Evolutionary conservation across 2,797 vertebrate species (phyloP).

Genomic region (Sciaenops ocellatus): DNA sequence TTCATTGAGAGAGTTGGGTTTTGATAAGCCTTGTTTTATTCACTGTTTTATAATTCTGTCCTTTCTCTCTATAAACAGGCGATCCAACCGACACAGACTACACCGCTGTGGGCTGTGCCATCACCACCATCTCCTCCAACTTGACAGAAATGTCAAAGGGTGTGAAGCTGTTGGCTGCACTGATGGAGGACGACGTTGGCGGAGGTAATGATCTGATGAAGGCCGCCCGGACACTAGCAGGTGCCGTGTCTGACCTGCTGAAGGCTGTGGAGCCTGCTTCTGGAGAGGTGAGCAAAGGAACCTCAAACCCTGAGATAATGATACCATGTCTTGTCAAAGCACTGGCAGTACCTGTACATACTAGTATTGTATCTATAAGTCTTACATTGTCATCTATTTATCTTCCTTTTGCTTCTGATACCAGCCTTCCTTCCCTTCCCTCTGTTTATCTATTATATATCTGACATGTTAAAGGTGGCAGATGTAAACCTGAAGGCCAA

Average conservation of each 20-base stretch:
- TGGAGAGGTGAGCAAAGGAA: conserved; percentile 89
- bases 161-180: conserved; percentile 95
- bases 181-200: conserved; percentile 97
- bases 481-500: background rate
- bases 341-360: background rate
- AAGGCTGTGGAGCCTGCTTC: conserved; percentile 97
- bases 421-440: background rate
- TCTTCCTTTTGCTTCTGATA: background rate
- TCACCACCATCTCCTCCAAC: conserved; percentile 99
- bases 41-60: background rate
- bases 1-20: background rate
- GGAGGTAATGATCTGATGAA: conserved; percentile 95
- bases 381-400: background rate
- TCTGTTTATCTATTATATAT: background rate
- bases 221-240: conserved; percentile 93
- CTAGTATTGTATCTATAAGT: background rate
- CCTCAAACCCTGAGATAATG: background rate
- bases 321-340: background rate
- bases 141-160: conserved; percentile 99
- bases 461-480: background rate
- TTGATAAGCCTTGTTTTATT: background rate
- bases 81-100: conserved; percentile 98
- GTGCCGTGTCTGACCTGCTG: conserved; percentile 95
- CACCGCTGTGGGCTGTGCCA: conserved; percentile 97
- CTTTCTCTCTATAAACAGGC: conserved; percentile 77